phyloP scores from a whole-genome alignment of 2,888 invertebrate species.

The Papilio elwesi region DNA sequence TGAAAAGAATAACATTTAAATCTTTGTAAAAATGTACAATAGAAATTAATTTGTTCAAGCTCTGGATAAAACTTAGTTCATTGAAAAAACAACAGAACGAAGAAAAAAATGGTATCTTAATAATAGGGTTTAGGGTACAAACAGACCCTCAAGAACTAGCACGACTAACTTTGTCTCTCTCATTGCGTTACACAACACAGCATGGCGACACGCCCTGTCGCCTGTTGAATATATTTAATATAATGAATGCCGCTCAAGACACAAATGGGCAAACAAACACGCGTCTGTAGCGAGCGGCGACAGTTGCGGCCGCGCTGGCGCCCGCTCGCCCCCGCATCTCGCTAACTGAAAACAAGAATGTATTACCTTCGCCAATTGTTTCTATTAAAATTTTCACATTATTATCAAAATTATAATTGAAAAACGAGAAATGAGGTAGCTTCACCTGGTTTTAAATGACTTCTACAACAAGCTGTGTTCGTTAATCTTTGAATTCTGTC shows the following conservation, averaged over 20 bases:
- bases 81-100: too few species aligned
- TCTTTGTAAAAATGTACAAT: too few species aligned
- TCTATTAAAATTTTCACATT: neutral
- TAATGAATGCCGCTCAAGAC: slow-evolving; percentile 6
- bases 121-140: too few species aligned
- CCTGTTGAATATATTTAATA: slow-evolving; percentile 9
- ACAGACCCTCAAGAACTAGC: too few species aligned
- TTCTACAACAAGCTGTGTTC: too few species aligned
- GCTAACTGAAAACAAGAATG: neutral
- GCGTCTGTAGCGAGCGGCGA: neutral
- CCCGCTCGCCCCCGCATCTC: slow-evolving; percentile 44
- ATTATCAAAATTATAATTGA: neutral
- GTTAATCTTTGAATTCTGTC: too few species aligned
- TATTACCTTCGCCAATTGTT: neutral
- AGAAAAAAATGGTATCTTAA: too few species aligned
- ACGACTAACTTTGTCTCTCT: neutral
- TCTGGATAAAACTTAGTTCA: too few species aligned
- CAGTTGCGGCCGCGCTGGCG: slow-evolving; percentile 49
- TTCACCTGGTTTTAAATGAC: too few species aligned
- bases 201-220: slow-evolving; percentile 9
- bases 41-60: too few species aligned
- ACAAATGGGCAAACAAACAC: slow-evolving; percentile 11
- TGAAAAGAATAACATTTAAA: too few species aligned
- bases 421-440: too few species aligned
- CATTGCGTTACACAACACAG: slow-evolving; percentile 4